Conservation (phyloP, 2,113 vertebrate genomes). For the Sminthopsis crassicaudata region DNA sequence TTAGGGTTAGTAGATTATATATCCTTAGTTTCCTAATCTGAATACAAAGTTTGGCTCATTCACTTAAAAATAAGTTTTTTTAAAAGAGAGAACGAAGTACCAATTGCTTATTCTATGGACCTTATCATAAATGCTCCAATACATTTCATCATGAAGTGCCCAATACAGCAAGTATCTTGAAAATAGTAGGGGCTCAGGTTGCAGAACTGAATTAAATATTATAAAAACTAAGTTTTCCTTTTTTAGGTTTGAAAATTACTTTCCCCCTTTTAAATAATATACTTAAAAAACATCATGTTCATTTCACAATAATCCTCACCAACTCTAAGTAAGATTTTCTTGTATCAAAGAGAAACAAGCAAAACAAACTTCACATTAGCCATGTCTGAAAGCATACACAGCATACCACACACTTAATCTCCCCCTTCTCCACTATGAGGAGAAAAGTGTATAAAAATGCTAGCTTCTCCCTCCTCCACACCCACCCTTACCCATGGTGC, state of each 20-base stretch:
- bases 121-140: neutral
- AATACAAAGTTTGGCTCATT: neutral
- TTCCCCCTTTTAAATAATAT: neutral
- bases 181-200: neutral
- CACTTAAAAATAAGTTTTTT: conserved; percentile 24
- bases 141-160: conserved; percentile 2
- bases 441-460: neutral
- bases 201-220: neutral
- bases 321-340: neutral
- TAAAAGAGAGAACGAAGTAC: neutral
- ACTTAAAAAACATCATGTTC: neutral
- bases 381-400: neutral
- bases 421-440: neutral
- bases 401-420: neutral
- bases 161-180: no score
- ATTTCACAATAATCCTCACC: neutral
- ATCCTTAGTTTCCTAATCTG: neutral
- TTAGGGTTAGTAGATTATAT: neutral
- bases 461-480: neutral
- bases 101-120: neutral
- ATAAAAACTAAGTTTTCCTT: neutral
- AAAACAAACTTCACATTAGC: neutral
- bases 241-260: neutral
- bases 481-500: neutral
- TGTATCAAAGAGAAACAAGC: neutral